Evolutionary conservation across 2,113 vertebrate species (phyloP), one percentile per base, ranked within the genome.

Genomic region (Pseudorectes ferrugineus): DNA sequence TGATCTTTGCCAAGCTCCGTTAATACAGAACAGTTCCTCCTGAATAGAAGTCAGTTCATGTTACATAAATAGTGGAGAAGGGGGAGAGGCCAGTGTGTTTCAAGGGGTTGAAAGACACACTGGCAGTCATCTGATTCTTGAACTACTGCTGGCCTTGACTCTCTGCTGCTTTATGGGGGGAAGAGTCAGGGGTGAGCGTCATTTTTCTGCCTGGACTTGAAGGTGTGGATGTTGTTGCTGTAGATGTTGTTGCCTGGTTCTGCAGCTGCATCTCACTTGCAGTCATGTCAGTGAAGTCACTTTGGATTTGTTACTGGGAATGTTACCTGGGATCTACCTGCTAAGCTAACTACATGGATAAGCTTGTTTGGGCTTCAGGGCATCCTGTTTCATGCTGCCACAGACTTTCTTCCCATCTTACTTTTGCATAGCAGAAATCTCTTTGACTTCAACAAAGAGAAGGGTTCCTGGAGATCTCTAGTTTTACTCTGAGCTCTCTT

Each of bases 1-100:
- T 10, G 5, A 38, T 92, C 90, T 87, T 89, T 94, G 97, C 97
- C 97, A 98, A 95, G 61, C 85, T 91, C 89, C 70, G 87, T 94
- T 96, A 92, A 88, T 88, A 73, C 88, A 92, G 89, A 82, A 76
- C 5, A 66, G 3, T 26, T 65, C 35, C 65, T 85, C 59, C 65
- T 83, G 77, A 74, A 92, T 65, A 74, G 92, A 54, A 92, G 89
- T 61, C 88, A 48, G 20, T 66, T 87, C 72, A 14, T 49, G 62
- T 67, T 61, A 42, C 63, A 24, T 49, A 87, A 91, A 77, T 59
- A 72, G 71, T 45, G 55, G n/a, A 66, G 81, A 78, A 85, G 36
- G 40, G 59, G 81, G 74, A 82, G 57, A 87, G 72, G 78, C 54
- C 29, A 66, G 9, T 35, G 79, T 48, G 63, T 76, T 81, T 79